These are phyloP conservation scores for Gadopsis bispinosus DNA, from an alignment of 2,797 vertebrate genomes.

Conservation along the genomic window DNA sequence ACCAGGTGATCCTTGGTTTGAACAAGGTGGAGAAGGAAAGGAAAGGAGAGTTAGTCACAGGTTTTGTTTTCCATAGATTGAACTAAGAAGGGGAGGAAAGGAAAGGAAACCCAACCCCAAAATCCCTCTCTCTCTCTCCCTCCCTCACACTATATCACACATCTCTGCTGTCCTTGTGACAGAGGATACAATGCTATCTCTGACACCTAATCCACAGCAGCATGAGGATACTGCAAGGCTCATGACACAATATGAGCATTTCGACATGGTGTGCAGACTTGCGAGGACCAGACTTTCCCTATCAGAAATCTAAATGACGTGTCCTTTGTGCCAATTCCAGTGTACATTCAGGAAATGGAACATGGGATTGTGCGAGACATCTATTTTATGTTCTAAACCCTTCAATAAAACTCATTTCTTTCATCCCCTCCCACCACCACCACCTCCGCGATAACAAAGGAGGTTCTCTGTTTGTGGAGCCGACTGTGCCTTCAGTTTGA, in stretches of 20 bases:
- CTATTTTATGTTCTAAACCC: conserved; percentile 73
- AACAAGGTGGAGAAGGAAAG: neutral
- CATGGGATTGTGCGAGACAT: conserved; percentile 61
- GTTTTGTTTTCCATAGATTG: neutral
- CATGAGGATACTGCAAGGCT: conserved; percentile 45
- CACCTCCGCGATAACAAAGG: conserved; percentile 72
- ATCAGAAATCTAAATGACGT: conserved; percentile 72
- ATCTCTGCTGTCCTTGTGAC: conserved; percentile 47
- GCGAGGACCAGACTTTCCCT: conserved; percentile 50
- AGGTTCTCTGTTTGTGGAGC: conserved; percentile 68
- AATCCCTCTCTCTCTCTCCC: neutral
- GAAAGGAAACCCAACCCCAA: neutral
- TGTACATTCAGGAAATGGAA: conserved; percentile 59
- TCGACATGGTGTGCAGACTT: conserved; percentile 46
- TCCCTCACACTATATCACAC: conserved; percentile 15
- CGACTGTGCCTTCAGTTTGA: conserved; percentile 72
- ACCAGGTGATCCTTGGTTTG: neutral
- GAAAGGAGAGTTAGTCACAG: neutral
- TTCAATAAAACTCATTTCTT: conserved; percentile 69
- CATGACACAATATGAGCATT: conserved; percentile 75
- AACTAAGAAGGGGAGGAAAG: neutral
- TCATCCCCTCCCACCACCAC: conserved; percentile 37
- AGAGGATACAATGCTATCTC: conserved; percentile 62
- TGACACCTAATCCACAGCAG: conserved; percentile 57
- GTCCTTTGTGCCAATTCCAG: conserved; percentile 66